Percentiles rank a stretch among this genome's conserved stretches.
Conservation (phyloP, 1,140 invertebrate species). For the Oscheius sp. region DNA sequence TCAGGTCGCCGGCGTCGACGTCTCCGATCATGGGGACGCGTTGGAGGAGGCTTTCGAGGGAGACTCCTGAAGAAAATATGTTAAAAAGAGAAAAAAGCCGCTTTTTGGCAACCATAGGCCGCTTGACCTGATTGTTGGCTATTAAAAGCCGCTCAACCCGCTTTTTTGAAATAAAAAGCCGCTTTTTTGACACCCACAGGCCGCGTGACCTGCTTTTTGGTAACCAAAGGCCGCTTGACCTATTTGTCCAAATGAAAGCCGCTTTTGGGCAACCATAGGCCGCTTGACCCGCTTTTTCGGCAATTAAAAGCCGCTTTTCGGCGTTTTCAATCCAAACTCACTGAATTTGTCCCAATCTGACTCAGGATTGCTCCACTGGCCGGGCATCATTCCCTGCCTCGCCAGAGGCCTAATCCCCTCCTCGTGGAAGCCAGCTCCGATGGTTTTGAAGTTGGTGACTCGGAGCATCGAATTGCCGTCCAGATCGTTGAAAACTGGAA, state of each 20-base stretch:
- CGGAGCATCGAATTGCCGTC: conserved; percentile 48
- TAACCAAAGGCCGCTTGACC: too few species aligned
- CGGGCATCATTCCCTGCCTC: conserved; percentile 35
- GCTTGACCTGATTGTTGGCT: too few species aligned
- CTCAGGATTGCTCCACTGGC: conserved; percentile 51
- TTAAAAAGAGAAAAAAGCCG: not conserved
- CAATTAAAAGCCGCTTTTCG: not conserved
- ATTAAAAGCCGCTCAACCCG: not conserved
- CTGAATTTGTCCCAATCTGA: conserved; percentile 85
- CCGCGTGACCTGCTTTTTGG: too few species aligned
- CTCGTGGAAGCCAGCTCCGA: conserved; percentile 55
- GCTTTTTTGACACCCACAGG: not conserved
- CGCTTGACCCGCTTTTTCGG: too few species aligned
- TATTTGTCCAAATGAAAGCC: too few species aligned
- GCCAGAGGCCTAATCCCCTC: conserved; percentile 43
- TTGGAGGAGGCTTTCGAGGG: conserved; percentile 79
- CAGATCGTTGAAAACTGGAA: conserved; percentile 37
- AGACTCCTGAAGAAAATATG: conserved; percentile 66
- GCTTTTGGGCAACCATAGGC: too few species aligned
- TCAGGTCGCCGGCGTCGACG: conserved; percentile 72
- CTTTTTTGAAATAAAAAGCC: not conserved
- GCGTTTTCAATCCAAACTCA: conserved; percentile 52
- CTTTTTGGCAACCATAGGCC: too few species aligned
- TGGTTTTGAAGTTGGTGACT: conserved; percentile 47
- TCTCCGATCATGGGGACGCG: conserved; percentile 76